phyloP scores from a whole-genome alignment of 2,888 invertebrate species.

The Spatulosminthurus flaviceps region DNA sequence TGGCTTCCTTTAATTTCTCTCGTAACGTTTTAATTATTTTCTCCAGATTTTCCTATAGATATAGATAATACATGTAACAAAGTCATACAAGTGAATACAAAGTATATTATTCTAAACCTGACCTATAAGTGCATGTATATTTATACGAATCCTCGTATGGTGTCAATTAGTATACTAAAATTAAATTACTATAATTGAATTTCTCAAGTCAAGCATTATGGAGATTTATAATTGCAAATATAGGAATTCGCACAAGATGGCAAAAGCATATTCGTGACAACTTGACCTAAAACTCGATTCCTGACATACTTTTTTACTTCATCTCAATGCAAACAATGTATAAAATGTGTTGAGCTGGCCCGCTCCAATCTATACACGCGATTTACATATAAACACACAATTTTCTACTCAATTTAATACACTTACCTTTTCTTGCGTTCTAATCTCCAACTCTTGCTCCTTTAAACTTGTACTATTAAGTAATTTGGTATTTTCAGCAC shows the following conservation, averaged over 20 bases:
- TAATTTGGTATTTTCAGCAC: slow-evolving; percentile 87
- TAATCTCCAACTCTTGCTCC: slow-evolving; percentile 90
- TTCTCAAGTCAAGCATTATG: not conserved
- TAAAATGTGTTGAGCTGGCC: not conserved
- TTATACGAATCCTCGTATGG: not conserved
- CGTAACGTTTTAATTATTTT: slow-evolving; percentile 44
- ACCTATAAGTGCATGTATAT: not conserved
- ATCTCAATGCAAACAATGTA: not conserved
- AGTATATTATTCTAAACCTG: not conserved
- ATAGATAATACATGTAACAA: too few relatives aligned
- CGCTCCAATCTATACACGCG: not conserved
- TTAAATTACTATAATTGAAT: not conserved
- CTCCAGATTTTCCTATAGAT: slow-evolving; percentile 47
- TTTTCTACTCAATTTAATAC: not conserved
- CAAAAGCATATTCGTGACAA: slow-evolving; percentile 15
- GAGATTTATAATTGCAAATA: slow-evolving; percentile 10
- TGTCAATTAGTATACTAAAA: slow-evolving; percentile 10
- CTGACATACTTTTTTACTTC: slow-evolving; percentile 1
- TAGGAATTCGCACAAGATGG: not conserved
- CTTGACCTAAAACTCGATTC: slow-evolving; percentile 23
- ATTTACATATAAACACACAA: slow-evolving; percentile 1
- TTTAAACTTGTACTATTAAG: slow-evolving; percentile 85
- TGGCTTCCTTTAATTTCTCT: slow-evolving; percentile 45
- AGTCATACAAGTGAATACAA: too few relatives aligned
- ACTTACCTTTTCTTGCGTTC: slow-evolving; percentile 81